phyloP scores from a whole-genome alignment of 2,113 vertebrate genomes.

The Carlito syrichta region DNA sequence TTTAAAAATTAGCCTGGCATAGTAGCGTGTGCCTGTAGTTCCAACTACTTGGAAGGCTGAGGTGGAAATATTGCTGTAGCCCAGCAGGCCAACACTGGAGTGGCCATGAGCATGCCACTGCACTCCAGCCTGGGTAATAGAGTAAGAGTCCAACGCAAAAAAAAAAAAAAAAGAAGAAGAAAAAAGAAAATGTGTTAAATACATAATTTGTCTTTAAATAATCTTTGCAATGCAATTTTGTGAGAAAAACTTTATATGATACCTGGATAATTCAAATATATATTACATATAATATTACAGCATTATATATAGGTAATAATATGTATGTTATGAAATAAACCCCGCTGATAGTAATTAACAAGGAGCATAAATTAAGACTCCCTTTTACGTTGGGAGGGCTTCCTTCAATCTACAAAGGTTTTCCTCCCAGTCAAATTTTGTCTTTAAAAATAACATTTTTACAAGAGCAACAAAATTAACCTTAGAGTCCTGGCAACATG shows the following conservation, averaged over 20 bases:
- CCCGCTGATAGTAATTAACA: background rate
- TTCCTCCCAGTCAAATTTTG: background rate
- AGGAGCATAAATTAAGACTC: background rate
- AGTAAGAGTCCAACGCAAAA: too few species aligned
- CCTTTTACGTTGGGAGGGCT: background rate
- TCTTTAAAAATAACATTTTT: slow-evolving; percentile 23
- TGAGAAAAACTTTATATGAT: background rate
- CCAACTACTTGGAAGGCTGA: too few species aligned
- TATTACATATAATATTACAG: background rate
- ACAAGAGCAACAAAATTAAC: background rate
- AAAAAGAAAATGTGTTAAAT: too few species aligned
- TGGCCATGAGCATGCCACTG: too few species aligned
- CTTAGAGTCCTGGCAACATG: background rate
- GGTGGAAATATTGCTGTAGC: too few species aligned
- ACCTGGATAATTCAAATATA: background rate
- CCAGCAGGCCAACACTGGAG: too few species aligned
- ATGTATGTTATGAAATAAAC: background rate
- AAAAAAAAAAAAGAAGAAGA: too few species aligned
- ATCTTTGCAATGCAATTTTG: background rate
- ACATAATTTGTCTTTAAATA: background rate
- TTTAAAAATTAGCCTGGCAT: too few species aligned
- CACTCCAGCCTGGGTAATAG: too few species aligned
- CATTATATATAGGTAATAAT: background rate
- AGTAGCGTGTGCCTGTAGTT: too few species aligned
- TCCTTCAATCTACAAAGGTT: background rate